Evolutionary conservation across 2,113 vertebrate genomes (phyloP).

Genomic region (Ardeotis arabs): DNA sequence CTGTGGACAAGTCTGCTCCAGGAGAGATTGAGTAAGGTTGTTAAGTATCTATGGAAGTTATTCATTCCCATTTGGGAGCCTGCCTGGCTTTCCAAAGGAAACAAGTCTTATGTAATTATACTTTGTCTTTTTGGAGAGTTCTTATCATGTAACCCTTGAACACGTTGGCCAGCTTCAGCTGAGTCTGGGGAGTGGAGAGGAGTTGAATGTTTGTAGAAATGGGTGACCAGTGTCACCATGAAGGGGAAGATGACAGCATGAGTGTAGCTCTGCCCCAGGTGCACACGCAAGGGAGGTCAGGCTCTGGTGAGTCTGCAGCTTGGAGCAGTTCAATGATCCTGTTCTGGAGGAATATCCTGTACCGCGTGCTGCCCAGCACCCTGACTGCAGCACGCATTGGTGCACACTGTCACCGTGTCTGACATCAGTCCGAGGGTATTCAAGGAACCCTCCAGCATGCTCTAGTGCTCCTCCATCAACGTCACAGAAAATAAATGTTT

Average conservation of each 20-base stretch:
- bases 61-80: neutral
- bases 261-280: neutral
- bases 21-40: neutral
- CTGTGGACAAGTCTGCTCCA: neutral
- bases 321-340: neutral
- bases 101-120: neutral
- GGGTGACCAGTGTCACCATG: neutral
- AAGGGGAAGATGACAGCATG: neutral
- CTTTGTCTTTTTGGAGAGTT: slow-evolving; percentile 16
- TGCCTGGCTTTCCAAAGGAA: neutral
- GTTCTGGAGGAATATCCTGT: neutral
- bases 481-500: slow-evolving; percentile 13
- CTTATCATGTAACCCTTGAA: neutral
- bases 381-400: accelerated
- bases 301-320: neutral
- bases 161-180: neutral
- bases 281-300: accelerated
- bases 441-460: neutral
- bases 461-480: neutral
- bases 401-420: accelerated
- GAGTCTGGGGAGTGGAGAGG: neutral
- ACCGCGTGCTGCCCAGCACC: neutral
- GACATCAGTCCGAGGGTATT: neutral
- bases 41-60: neutral
- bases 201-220: neutral